phyloP scores from a whole-genome alignment of 2,888 invertebrate species.

The Leptura quadrifasciata region DNA sequence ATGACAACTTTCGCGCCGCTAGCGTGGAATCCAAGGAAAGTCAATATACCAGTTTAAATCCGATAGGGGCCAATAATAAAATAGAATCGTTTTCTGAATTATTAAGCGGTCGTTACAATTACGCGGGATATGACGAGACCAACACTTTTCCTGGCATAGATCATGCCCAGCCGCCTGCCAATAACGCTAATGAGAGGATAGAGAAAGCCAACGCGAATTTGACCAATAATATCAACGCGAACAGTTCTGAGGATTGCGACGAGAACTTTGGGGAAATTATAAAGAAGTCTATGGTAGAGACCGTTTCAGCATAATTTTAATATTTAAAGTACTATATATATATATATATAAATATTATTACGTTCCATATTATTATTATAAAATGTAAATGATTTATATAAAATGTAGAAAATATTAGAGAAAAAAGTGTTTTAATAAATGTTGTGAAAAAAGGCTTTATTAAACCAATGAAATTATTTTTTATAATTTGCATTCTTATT shows the following conservation, averaged over 20 bases:
- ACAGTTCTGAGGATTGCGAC: slow-evolving; percentile 74
- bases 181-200: slow-evolving; percentile 61
- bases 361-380: slow-evolving; percentile 71
- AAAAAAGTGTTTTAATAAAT: slow-evolving; percentile 74
- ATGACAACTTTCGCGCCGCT: slow-evolving; percentile 69
- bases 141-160: slow-evolving; percentile 65
- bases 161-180: slow-evolving; percentile 44
- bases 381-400: slow-evolving; percentile 73
- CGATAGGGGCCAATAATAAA: slow-evolving; percentile 81
- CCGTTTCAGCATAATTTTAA: slow-evolving; percentile 84
- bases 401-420: slow-evolving; percentile 71
- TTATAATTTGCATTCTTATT: slow-evolving; percentile 42
- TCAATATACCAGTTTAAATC: slow-evolving; percentile 82
- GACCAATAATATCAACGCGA: slow-evolving; percentile 50
- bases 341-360: slow-evolving; percentile 65
- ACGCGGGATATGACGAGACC: slow-evolving; percentile 75
- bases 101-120: slow-evolving; percentile 77
- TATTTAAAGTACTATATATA: slow-evolving; percentile 50
- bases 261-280: slow-evolving; percentile 95
- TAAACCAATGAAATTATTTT: slow-evolving; percentile 53
- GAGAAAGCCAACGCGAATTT: slow-evolving; percentile 55
- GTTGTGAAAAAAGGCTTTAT: slow-evolving; percentile 71
- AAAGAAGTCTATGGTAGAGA: slow-evolving; percentile 94
- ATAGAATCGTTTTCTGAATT: slow-evolving; percentile 83
- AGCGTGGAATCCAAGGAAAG: slow-evolving; percentile 75